Percentiles rank a stretch among this genome's conserved stretches.
Evolutionary conservation across 2,797 vertebrate species (phyloP).

Genomic region (Catharus ustulatus): DNA sequence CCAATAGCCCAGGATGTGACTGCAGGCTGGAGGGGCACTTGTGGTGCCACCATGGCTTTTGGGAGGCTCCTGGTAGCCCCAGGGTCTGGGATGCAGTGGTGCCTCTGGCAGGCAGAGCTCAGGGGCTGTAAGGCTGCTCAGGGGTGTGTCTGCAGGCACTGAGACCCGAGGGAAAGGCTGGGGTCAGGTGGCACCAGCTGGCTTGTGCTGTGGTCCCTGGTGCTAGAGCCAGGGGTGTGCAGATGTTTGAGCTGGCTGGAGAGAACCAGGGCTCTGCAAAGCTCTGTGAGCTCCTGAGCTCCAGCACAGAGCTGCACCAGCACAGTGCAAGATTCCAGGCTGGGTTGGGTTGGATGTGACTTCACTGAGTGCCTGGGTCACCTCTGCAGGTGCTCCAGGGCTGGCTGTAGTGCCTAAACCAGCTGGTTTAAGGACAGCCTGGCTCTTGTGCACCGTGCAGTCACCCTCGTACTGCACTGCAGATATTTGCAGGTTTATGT

Average conservation of each 20-base stretch:
- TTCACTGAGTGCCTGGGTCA: rapidly evolving
- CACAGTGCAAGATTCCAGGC: rapidly evolving
- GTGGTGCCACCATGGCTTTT: background rate
- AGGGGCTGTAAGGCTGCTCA: background rate
- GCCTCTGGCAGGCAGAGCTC: background rate
- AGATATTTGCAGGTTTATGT: conserved; percentile 20
- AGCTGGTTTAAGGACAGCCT: background rate
- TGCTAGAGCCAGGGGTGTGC: rapidly evolving
- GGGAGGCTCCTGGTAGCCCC: background rate
- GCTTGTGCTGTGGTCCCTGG: rapidly evolving
- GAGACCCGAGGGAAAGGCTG: background rate
- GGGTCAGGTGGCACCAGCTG: rapidly evolving
- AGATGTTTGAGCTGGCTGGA: background rate
- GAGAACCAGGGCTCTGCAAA: background rate
- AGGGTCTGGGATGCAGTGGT: background rate
- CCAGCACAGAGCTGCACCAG: background rate
- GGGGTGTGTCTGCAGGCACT: rapidly evolving
- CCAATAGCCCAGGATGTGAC: background rate
- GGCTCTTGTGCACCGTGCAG: background rate
- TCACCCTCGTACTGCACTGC: conserved; percentile 43
- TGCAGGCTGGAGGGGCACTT: background rate
- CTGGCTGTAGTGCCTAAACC: background rate
- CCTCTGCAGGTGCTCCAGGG: background rate
- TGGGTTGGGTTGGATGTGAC: background rate
- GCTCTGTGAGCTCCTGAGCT: background rate